Evolutionary conservation across 1,140 invertebrate genomes (phyloP).

Genomic region (Stenopsyche tienmushanensis): DNA sequence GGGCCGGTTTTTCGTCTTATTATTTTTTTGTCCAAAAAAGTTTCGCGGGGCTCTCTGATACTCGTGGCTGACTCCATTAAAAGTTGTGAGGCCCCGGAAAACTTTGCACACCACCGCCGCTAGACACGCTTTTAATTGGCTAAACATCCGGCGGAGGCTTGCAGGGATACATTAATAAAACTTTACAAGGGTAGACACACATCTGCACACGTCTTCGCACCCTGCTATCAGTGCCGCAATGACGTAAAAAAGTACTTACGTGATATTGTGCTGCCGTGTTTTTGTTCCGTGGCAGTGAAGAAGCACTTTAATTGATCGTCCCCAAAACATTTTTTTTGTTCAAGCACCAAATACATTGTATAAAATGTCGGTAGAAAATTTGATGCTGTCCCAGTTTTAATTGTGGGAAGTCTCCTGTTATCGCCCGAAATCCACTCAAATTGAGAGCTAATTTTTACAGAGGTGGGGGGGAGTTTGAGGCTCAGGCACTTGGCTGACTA

Average conservation of each 20-base stretch:
- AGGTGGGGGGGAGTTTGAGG: no score
- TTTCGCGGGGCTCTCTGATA: slow-evolving; percentile 26
- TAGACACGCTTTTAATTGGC: slow-evolving; percentile 40
- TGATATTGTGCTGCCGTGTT: background rate
- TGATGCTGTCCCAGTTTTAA: no score
- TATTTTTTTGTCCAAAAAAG: slow-evolving; percentile 31
- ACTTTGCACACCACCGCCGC: slow-evolving; percentile 21
- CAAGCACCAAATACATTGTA: no score
- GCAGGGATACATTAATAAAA: slow-evolving; percentile 21
- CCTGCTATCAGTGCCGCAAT: no score
- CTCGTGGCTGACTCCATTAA: slow-evolving; percentile 39
- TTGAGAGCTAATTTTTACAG: no score
- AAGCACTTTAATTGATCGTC: no score
- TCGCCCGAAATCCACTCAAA: no score
- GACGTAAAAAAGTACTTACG: no score
- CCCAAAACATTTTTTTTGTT: no score
- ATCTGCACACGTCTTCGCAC: background rate
- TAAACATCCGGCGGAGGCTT: slow-evolving; percentile 33
- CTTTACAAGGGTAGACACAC: slow-evolving; percentile 2
- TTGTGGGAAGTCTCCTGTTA: no score
- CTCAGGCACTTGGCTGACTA: background rate
- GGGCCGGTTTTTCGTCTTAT: background rate
- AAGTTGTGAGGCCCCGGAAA: slow-evolving; percentile 31
- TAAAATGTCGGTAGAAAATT: no score
- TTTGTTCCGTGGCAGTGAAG: background rate